Evolutionary conservation across 1,140 invertebrate genomes (phyloP), one percentile per base, ranked within the genome.

Genomic region (Oreohelix idahoensis): DNA sequence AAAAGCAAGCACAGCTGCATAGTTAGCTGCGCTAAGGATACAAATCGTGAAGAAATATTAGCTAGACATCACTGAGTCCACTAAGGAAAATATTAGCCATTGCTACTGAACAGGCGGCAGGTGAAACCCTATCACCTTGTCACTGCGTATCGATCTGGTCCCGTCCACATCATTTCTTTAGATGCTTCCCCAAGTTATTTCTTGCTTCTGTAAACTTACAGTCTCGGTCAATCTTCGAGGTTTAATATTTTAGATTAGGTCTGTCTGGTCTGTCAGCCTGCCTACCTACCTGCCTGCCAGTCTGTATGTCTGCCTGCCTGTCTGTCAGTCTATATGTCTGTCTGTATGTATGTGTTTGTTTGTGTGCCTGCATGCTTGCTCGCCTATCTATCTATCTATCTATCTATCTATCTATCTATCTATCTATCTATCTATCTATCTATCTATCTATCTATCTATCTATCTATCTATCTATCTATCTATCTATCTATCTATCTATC

Each of bases 61-160:
- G 53, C 10, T 58, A 58, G 53, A 58, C 23, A 4, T 23, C 10
- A 5, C 23, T n/a, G 53, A 58, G 53, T 58, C 10, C 53, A 58
- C 26, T 58, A 58, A 58, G 53, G 8, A n/a, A 20, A 58, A 23
- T 4, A 20, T 20, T 13, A 23, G 63, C 29, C 63, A 8, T 32
- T 66, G 63, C 32, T 66, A 66, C n/a, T 66, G 63, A 66, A 66
- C n/a, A 2, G 29, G n/a, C 5, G n/a, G 29, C 63, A 66, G 63
- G 63, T 66, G 63, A 66, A 66, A 66, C 63, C n/a, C 63, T 66
- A 66, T 66, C 63, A 66, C 63, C 29, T 32, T 66, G 63, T 66
- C 63, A 66, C 29, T 32, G 63, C 8, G n/a, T 32, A 66, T 66
- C 63, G 63, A 66, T 66, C 63, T 29, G n/a, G 11, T 20, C n/a